These are phyloP conservation scores for Agrypnus murinus DNA, from an alignment of 2,888 invertebrate genomes.

Conservation along the genomic window DNA sequence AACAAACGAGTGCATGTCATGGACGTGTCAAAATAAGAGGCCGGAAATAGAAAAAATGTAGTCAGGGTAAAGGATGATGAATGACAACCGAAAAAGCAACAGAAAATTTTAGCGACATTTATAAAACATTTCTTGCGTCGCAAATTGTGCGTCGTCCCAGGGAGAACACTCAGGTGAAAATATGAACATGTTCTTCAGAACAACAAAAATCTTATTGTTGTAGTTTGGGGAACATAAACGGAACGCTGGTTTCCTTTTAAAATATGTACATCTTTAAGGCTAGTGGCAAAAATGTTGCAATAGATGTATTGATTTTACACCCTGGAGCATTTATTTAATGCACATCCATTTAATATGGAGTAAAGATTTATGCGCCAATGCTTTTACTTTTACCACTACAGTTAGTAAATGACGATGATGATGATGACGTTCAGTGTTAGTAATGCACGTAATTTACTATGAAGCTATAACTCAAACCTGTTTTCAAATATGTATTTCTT, in stretches of 20 bases:
- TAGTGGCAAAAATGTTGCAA: conserved; percentile 10
- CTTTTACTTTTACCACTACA: conserved; percentile 8
- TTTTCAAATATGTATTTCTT: too few relatives aligned
- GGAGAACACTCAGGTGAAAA: conserved; percentile 29
- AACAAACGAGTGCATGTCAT: conserved; percentile 45
- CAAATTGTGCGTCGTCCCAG: conserved; percentile 24
- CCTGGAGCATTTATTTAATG: background rate
- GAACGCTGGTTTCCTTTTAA: background rate
- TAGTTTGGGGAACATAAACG: background rate
- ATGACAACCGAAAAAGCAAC: conserved; percentile 36
- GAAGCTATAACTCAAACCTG: too few relatives aligned
- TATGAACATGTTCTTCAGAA: conserved; percentile 7
- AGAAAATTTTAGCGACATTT: conserved; percentile 24
- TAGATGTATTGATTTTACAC: conserved; percentile 14
- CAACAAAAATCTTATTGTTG: conserved; percentile 8
- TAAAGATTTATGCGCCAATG: conserved; percentile 14
- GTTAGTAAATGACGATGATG: too few relatives aligned
- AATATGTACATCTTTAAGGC: conserved; percentile 10
- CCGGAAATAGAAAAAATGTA: conserved; percentile 47
- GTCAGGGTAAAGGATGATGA: conserved; percentile 44
- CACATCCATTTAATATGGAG: conserved; percentile 3
- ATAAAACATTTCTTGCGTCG: conserved; percentile 22
- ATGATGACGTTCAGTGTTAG: background rate
- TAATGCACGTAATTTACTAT: too few relatives aligned
- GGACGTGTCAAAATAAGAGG: conserved; percentile 44